Evolutionary conservation across 1,140 invertebrate species (phyloP).

Genomic region (Drosophila oshimai): DNA sequence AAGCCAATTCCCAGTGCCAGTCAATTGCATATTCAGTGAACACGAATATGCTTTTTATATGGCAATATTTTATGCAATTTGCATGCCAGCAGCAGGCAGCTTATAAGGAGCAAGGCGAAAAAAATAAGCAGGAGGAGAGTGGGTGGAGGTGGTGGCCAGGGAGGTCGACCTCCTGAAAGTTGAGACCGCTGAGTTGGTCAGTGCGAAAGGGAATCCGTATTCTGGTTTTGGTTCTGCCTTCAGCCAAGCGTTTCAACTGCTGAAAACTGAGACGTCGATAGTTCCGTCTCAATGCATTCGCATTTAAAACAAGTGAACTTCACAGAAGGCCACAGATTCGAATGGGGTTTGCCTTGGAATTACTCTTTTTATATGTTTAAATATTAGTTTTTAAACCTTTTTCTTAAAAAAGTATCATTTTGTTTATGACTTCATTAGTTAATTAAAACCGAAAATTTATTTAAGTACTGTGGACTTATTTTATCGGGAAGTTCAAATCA

Average conservation of each 20-base stretch:
- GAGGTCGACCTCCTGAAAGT: conserved; percentile 39
- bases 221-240: conserved; percentile 31
- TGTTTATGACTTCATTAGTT: too few relatives aligned
- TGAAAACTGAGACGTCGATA: conserved; percentile 57
- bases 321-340: background rate
- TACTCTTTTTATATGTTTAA: too few relatives aligned
- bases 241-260: conserved; percentile 20
- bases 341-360: background rate
- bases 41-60: conserved; percentile 76
- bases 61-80: conserved; percentile 78
- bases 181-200: conserved; percentile 67
- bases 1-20: conserved; percentile 21
- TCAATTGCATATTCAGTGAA: conserved; percentile 76
- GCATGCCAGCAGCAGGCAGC: conserved; percentile 53
- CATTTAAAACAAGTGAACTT: conserved; percentile 36
- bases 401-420: background rate
- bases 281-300: conserved; percentile 57
- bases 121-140: too few relatives aligned
- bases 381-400: background rate
- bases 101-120: background rate
- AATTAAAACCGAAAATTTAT: too few relatives aligned
- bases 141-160: conserved; percentile 12
- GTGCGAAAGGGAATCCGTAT: conserved; percentile 14
- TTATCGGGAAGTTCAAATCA: too few relatives aligned
- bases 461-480: too few relatives aligned